Evolutionary conservation across 2,888 invertebrate species (phyloP).

Genomic region (Conus canariensis): DNA sequence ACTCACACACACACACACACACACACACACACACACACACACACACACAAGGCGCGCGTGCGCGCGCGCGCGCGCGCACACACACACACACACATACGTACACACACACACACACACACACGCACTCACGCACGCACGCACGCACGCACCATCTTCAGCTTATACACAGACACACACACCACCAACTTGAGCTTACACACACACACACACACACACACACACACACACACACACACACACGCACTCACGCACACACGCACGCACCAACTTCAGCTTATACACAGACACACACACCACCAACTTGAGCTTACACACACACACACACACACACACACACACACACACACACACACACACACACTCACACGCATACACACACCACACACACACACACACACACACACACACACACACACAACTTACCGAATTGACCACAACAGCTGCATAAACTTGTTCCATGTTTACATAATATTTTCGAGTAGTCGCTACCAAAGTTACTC

Average conservation of each 20-base stretch:
- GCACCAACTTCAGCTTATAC: no score
- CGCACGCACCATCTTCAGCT: not conserved
- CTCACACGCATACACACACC: not conserved
- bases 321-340: no score
- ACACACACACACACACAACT: conserved; percentile 10
- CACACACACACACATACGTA: not conserved
- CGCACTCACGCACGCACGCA: not conserved
- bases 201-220: not conserved
- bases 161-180: no score
- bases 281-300: no score
- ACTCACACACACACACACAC: not conserved
- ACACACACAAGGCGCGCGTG: no score
- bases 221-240: not conserved
- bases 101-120: not conserved
- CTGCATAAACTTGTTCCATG: no score
- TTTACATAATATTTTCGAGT: no score
- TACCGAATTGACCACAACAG: not conserved
- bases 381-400: conserved; percentile 2
- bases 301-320: not conserved
- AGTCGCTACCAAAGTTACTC: no score
- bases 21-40: not conserved
- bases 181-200: no score
- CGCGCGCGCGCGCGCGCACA: no score
- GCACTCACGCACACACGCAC: no score
- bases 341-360: not conserved